Evolutionary conservation across 2,113 vertebrate species (phyloP).

Genomic region (Scomber scombrus): DNA sequence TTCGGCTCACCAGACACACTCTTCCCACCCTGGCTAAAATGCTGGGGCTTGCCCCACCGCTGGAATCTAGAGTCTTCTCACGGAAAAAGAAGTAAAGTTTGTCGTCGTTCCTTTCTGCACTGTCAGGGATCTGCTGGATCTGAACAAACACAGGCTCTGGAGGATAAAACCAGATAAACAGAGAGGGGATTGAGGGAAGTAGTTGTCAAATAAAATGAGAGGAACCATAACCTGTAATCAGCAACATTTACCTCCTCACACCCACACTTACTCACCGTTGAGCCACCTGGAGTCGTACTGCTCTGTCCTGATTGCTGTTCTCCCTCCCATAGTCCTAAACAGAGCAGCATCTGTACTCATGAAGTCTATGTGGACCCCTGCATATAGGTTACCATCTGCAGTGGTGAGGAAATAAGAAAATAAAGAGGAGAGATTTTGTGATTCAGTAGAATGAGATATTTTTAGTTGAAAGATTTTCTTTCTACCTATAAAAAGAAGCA

Average conservation of each 20-base stretch:
- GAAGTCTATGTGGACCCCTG: slow-evolving; percentile 90
- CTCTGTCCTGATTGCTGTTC: slow-evolving; percentile 87
- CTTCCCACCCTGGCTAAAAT: slow-evolving; percentile 87
- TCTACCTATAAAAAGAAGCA: background rate
- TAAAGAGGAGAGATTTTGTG: background rate
- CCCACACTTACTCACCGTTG: slow-evolving; percentile 84
- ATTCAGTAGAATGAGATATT: background rate
- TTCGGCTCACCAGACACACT: slow-evolving; percentile 87
- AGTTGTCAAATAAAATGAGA: slow-evolving; percentile 66
- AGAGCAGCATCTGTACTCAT: slow-evolving; percentile 91
- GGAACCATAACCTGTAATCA: slow-evolving; percentile 71
- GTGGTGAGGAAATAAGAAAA: background rate
- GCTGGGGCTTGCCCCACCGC: slow-evolving; percentile 84
- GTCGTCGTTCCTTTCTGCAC: slow-evolving; percentile 88
- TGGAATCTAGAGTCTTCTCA: slow-evolving; percentile 87
- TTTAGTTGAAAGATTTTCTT: background rate
- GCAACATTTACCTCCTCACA: slow-evolving; percentile 51
- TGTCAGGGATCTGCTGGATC: slow-evolving; percentile 89
- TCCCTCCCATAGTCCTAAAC: slow-evolving; percentile 88
- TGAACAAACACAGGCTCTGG: slow-evolving; percentile 89
- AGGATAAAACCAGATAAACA: slow-evolving; percentile 57
- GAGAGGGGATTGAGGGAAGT: slow-evolving; percentile 56
- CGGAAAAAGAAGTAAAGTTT: slow-evolving; percentile 92
- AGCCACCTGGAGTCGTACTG: slow-evolving; percentile 91
- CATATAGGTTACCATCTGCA: slow-evolving; percentile 88